Conservation (phyloP, 2,888 invertebrate species). For the Lissonota sp. region DNA sequence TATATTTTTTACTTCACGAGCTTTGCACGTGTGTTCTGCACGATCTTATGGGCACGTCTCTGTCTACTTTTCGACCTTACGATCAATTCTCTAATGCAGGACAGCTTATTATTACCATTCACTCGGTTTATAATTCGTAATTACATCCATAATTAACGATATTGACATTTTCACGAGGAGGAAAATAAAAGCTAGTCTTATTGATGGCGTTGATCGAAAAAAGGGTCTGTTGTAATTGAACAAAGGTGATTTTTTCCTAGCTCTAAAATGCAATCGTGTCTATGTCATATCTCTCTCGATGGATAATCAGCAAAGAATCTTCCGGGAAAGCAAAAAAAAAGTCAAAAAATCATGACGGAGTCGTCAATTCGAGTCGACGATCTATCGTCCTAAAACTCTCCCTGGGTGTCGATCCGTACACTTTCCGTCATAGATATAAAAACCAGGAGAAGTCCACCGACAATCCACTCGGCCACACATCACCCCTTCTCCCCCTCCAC, state of each 20-base stretch:
- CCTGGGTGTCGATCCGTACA: constrained; percentile 2
- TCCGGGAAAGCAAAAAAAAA: neutral
- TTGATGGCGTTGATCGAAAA: no score
- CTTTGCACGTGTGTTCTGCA: constrained; percentile 37
- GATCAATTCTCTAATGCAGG: no score
- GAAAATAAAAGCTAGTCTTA: no score
- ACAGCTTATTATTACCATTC: no score
- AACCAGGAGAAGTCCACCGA: constrained; percentile 28
- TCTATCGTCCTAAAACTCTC: constrained; percentile 28
- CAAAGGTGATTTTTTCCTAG: no score
- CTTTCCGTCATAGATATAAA: constrained; percentile 31
- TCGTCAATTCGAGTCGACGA: neutral
- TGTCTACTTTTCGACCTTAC: no score
- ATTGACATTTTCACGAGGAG: no score
- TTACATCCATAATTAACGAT: no score
- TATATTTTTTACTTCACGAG: neutral
- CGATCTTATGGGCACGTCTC: neutral
- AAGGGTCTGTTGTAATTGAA: no score
- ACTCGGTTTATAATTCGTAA: no score
- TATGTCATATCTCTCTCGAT: neutral
- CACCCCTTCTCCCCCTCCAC: constrained; percentile 12
- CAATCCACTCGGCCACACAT: constrained; percentile 33
- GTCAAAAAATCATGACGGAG: neutral
- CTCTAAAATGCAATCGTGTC: no score
- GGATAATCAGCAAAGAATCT: neutral